These are phyloP conservation scores for Norana najaformis DNA, from an alignment of 2,888 invertebrate species.

Conservation along the genomic window DNA sequence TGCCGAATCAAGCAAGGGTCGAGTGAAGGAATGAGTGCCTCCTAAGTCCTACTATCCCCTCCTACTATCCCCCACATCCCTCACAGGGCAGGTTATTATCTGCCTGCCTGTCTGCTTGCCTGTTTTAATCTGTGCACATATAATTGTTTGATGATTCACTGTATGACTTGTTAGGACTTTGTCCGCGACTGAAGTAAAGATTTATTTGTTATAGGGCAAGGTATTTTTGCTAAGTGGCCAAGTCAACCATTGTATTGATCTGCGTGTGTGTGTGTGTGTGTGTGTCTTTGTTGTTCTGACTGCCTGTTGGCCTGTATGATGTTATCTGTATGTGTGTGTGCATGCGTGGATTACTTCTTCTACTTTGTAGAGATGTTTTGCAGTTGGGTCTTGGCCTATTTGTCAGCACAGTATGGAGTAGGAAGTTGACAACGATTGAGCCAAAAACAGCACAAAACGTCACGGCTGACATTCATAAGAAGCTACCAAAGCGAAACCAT, in stretches of 20 bases:
- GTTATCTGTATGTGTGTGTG: neutral
- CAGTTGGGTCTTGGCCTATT: neutral
- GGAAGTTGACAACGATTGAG: neutral
- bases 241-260: neutral
- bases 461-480: neutral
- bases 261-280: too few species aligned
- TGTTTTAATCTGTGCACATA: too few species aligned
- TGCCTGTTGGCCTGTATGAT: neutral
- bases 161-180: neutral
- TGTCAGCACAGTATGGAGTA: neutral
- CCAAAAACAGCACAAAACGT: neutral
- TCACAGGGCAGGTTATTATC: too few species aligned
- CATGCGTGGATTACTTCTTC: too few species aligned
- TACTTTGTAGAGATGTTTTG: neutral
- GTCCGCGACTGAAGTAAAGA: neutral
- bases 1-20: too few species aligned
- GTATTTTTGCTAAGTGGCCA: too few species aligned
- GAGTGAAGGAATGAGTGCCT: too few species aligned
- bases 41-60: too few species aligned
- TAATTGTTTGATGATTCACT: too few species aligned
- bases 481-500: neutral
- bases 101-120: too few species aligned
- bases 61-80: too few species aligned
- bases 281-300: neutral
- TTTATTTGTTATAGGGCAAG: neutral